phyloP scores from a whole-genome alignment of 1,140 invertebrate species.

The Drosophila auraria region DNA sequence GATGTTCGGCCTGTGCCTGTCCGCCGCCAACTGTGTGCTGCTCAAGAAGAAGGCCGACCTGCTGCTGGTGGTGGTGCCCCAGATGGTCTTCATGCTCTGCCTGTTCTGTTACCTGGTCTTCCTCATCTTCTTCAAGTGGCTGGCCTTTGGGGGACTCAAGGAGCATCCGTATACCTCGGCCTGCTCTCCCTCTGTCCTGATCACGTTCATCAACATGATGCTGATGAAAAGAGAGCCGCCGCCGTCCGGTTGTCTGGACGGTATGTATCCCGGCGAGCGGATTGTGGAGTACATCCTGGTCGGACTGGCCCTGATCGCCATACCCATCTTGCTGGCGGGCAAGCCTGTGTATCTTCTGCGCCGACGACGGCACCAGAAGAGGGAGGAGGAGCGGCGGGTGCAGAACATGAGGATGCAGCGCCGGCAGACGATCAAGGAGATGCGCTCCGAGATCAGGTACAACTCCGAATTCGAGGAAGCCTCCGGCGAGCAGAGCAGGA shows the following conservation, averaged over 20 bases:
- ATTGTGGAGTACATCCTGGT: constrained; percentile 89
- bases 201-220: constrained; percentile 94
- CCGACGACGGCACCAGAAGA: constrained; percentile 19
- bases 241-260: constrained; percentile 84
- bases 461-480: neutral
- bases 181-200: constrained; percentile 92
- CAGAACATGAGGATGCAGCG: neutral
- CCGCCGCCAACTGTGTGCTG: constrained; percentile 95
- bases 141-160: constrained; percentile 96
- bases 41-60: constrained; percentile 92
- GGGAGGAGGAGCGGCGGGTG: neutral
- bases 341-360: constrained; percentile 90
- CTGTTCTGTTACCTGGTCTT: constrained; percentile 97
- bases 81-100: constrained; percentile 94
- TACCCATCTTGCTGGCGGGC: constrained; percentile 93
- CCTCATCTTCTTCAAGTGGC: constrained; percentile 97
- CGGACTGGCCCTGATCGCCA: constrained; percentile 88
- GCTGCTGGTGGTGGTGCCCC: constrained; percentile 96
- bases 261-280: constrained; percentile 88
- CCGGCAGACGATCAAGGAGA: constrained; percentile 42
- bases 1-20: constrained; percentile 96
- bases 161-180: constrained; percentile 85
- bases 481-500: neutral
- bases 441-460: constrained; percentile 54
- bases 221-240: constrained; percentile 84